phyloP scores from a whole-genome alignment of 2,113 vertebrate species.

The Aspiorhynchus laticeps region DNA sequence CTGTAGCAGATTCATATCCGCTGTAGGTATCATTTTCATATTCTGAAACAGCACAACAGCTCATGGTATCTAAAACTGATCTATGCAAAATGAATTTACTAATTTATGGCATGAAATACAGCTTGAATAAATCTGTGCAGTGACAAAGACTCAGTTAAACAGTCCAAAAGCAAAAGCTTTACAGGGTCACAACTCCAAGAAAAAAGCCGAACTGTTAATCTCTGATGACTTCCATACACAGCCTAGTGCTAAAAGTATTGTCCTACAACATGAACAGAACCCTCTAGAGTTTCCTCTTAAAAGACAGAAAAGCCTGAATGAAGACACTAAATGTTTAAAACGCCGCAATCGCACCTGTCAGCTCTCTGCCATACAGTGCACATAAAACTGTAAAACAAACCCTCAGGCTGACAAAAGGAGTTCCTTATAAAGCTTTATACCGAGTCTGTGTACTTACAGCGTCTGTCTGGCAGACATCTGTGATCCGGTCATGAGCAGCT shows the following conservation, averaged over 20 bases:
- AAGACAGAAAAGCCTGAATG: not conserved
- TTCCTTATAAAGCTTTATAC: constrained; percentile 15
- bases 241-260: not conserved
- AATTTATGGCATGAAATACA: constrained; percentile 5
- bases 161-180: not conserved
- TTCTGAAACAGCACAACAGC: not conserved
- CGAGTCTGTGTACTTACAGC: constrained; percentile 40
- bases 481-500: constrained; percentile 48
- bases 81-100: not conserved
- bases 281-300: not conserved
- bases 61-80: constrained; percentile 12
- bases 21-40: constrained; percentile 7
- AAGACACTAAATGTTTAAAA: constrained; percentile 34
- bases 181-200: not conserved
- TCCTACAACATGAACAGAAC: not conserved
- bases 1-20: not conserved
- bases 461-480: constrained; percentile 35
- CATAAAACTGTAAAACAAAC: constrained; percentile 15
- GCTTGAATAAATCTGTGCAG: not conserved
- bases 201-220: not conserved
- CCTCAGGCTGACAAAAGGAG: constrained; percentile 3
- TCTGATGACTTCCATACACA: not conserved
- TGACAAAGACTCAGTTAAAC: not conserved
- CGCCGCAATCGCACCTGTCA: constrained; percentile 7
- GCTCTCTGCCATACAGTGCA: not conserved